Evolutionary conservation across 2,888 invertebrate genomes (phyloP), one percentile per base, ranked within the genome.

Genomic region (Agrotis segetum): DNA sequence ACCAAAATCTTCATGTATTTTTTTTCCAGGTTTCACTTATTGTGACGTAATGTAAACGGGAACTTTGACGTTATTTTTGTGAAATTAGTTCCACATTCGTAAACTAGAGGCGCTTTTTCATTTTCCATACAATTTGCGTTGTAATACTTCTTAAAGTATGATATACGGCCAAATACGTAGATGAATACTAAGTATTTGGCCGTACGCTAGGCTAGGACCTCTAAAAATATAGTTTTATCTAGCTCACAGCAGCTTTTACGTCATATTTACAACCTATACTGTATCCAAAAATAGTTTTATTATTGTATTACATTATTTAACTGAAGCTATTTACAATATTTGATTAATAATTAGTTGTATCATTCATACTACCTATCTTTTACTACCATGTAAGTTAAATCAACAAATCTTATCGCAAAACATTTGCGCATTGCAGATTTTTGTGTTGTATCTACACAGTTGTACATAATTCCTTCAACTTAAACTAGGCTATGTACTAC

Each of bases 381-480:
- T 50, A 73, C 60, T 53, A 66, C 60, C 58, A 59, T 65, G 17
- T 52, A 66, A 68, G 62, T 81, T 74, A 49, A 55, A 50, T 64
- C 44, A 73, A 70, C 56, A 81, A 62, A 58, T 77, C 67, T 80
- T 80, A 80, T 80, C 81, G 34, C 19, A 53, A 56, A 63, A 71
- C 75, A 77, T 76, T 88, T 82, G 79, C 89, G 90, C 92, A 92
- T 87, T 92, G 91, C 91, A 89, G 91, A 87, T 87, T 88, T 89
- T 89, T 67, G 16, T 44, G 40, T 62, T 53, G 11, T 61, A 24
- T 52, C 55, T 71, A 40, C 14, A 6, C 14, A 6, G 14, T 60
- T 40, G 0, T 19, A 61, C 24, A 49, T 50, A 56, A 58, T 19
- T 72, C 56, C 34, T 46, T 29, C 34, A 49, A 56, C 21, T 63